Conservation (phyloP, 2,113 vertebrate species). For the Collichthys lucidus region DNA sequence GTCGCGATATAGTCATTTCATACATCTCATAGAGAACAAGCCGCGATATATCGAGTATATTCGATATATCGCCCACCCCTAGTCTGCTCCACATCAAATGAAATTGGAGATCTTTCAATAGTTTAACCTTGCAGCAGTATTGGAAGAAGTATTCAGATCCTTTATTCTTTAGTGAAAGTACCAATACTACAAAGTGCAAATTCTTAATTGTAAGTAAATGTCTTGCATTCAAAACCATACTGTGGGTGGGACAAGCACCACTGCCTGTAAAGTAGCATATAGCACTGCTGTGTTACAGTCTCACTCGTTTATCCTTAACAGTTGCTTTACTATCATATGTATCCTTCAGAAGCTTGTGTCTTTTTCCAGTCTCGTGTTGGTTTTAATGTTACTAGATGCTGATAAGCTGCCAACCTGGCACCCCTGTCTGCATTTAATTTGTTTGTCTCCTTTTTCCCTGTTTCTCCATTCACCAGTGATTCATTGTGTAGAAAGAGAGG, state of each 20-base stretch:
- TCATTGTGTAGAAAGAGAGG: constrained; percentile 40
- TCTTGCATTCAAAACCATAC: not conserved
- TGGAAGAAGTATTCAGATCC: not conserved
- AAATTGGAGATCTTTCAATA: not conserved
- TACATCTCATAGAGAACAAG: too few species aligned
- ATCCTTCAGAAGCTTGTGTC: not conserved
- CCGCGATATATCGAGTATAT: too few species aligned
- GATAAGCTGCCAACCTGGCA: constrained; percentile 62
- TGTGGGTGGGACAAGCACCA: too few species aligned
- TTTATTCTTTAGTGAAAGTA: not conserved
- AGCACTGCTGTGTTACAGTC: not conserved
- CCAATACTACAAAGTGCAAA: not conserved
- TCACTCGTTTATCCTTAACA: constrained; percentile 24
- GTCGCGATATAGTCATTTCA: too few species aligned
- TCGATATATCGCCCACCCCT: too few species aligned
- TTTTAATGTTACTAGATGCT: constrained; percentile 51
- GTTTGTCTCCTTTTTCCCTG: constrained; percentile 17
- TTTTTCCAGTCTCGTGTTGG: constrained; percentile 33
- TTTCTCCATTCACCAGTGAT: constrained; percentile 42
- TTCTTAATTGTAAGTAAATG: not conserved
- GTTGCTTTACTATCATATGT: constrained; percentile 13
- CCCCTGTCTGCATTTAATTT: constrained; percentile 56
- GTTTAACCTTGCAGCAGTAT: not conserved
- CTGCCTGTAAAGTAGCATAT: too few species aligned
- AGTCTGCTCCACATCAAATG: not conserved